Evolutionary conservation across 2,113 vertebrate species (phyloP).

Genomic region (Fregata magnificens): DNA sequence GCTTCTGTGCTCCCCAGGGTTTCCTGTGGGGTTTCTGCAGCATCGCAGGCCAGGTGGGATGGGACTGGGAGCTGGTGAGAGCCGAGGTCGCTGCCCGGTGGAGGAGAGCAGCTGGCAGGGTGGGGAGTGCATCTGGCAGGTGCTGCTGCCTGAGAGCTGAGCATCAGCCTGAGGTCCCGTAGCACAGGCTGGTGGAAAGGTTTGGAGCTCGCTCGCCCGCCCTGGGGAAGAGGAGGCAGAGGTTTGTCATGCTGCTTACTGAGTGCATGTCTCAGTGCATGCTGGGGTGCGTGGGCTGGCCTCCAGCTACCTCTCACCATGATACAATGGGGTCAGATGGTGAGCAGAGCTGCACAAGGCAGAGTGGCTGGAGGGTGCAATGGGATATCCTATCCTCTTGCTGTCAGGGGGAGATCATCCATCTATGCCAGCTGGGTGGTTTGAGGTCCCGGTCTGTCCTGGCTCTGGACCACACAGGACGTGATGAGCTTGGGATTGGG

Average conservation of each 20-base stretch:
- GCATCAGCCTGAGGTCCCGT: background rate
- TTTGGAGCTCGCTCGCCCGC: background rate
- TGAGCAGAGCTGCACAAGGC: background rate
- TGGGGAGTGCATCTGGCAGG: background rate
- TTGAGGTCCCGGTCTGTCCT: background rate
- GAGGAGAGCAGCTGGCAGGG: background rate
- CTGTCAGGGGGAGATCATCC: background rate
- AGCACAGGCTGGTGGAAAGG: background rate
- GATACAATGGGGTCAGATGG: rapidly evolving
- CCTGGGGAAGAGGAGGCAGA: background rate
- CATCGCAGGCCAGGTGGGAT: background rate
- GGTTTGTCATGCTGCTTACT: background rate
- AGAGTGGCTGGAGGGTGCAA: background rate
- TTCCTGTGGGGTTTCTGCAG: background rate
- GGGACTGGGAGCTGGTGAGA: background rate
- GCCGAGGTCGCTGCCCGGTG: rapidly evolving
- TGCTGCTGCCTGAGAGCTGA: background rate
- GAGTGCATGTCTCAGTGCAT: background rate
- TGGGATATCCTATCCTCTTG: background rate
- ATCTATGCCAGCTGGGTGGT: background rate
- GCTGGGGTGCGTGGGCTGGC: background rate
- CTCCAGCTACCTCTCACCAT: background rate
- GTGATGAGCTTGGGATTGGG: background rate
- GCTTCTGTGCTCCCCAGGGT: background rate
- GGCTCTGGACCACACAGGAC: background rate